phyloP scores from a whole-genome alignment of 64 coral and sea anemone genomes.

The Montipora capricornis region DNA sequence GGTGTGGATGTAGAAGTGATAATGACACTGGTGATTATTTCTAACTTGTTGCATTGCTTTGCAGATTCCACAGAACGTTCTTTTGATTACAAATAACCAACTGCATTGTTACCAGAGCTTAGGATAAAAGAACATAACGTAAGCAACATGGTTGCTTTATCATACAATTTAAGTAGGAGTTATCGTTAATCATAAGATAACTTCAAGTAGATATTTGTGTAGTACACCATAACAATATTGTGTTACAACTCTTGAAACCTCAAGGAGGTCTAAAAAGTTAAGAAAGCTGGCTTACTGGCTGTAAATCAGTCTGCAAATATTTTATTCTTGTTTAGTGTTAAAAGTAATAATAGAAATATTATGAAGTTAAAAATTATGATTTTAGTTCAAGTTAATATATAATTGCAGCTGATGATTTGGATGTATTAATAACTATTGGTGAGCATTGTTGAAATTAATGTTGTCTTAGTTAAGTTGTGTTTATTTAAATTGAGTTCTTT shows the following conservation, averaged over 20 bases:
- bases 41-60: not conserved
- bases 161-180: not conserved
- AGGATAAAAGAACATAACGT: not conserved
- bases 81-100: conserved; percentile 19
- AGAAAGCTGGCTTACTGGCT: too few relatives aligned
- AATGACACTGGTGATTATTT: not conserved
- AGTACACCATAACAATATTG: not conserved
- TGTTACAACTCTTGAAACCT: not conserved
- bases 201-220: not conserved
- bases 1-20: too few relatives aligned
- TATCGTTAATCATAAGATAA: not conserved
- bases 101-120: not conserved
- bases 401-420: too few relatives aligned
- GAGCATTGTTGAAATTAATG: too few relatives aligned
- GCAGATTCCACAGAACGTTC: conserved; percentile 29
- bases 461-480: too few relatives aligned
- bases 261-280: not conserved
- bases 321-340: too few relatives aligned
- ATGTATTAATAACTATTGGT: too few relatives aligned
- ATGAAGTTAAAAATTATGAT: too few relatives aligned
- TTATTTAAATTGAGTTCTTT: too few relatives aligned
- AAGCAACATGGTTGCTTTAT: conserved; percentile 13
- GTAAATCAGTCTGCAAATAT: too few relatives aligned
- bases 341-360: too few relatives aligned
- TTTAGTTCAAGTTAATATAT: too few relatives aligned